These are phyloP conservation scores for Anguilla pacifica DNA, from an alignment of 2,797 vertebrate species.

Conservation along the genomic window DNA sequence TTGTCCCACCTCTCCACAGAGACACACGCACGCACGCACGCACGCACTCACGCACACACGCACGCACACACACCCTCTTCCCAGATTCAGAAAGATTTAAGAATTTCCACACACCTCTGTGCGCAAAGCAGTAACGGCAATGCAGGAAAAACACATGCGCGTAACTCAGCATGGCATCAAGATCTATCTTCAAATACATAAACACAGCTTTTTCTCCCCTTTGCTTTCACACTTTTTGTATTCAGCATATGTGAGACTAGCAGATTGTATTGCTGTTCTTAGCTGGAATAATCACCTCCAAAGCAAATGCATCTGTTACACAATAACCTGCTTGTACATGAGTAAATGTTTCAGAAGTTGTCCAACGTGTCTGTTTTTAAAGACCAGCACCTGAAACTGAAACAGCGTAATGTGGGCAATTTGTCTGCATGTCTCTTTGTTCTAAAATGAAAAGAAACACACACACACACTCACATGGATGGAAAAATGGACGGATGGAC, in stretches of 20 bases:
- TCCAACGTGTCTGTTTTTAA: conserved; percentile 60
- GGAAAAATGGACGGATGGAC: background rate
- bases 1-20: background rate
- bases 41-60: background rate
- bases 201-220: conserved; percentile 43
- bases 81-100: conserved; percentile 1
- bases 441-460: conserved; percentile 48
- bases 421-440: conserved; percentile 53
- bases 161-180: conserved; percentile 55
- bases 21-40: background rate
- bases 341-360: conserved; percentile 58
- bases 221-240: conserved; percentile 49
- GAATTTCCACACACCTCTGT: conserved; percentile 43
- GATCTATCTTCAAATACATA: conserved; percentile 52
- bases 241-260: conserved; percentile 50
- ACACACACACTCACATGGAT: background rate
- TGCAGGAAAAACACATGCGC: conserved; percentile 48
- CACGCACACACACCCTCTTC: background rate
- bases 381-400: conserved; percentile 48
- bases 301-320: conserved; percentile 70
- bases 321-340: conserved; percentile 55
- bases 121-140: conserved; percentile 41
- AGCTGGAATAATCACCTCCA: conserved; percentile 59
- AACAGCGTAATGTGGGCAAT: conserved; percentile 38
- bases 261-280: conserved; percentile 56